A percentile compares a stretch with the other conserved stretches of the same genome.
These are phyloP conservation scores for Drosophila gunungcola DNA, from an alignment of 1,140 invertebrate genomes.

Conservation along the genomic window DNA sequence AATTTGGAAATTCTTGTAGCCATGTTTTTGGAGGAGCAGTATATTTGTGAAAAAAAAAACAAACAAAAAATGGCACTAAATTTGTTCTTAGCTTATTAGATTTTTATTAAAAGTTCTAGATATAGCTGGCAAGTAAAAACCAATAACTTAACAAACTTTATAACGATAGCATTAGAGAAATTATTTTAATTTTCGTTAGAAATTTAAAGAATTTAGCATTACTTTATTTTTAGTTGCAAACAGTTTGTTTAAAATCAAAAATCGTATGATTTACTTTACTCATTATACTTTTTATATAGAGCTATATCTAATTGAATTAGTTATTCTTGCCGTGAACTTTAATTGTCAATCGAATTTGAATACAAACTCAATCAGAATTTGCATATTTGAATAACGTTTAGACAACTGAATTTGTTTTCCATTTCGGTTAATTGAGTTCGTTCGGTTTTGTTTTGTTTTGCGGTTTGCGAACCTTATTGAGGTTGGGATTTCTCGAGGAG, in stretches of 20 bases:
- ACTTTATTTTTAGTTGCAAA: no score
- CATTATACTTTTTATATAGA: no score
- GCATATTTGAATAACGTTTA: slow-evolving; percentile 34
- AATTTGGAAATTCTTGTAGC: slow-evolving; percentile 30
- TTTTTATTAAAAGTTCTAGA: background rate
- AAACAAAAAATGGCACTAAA: background rate
- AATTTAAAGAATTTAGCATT: no score
- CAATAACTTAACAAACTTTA: no score
- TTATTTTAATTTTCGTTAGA: no score
- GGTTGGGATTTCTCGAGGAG: slow-evolving; percentile 20
- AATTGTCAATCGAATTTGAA: slow-evolving; percentile 32
- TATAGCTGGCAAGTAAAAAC: no score
- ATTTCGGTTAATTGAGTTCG: slow-evolving; percentile 41
- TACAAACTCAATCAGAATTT: slow-evolving; percentile 27
- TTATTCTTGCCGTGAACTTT: slow-evolving; percentile 35
- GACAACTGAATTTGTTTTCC: slow-evolving; percentile 25
- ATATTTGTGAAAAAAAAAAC: slow-evolving; percentile 1
- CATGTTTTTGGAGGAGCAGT: slow-evolving; percentile 1
- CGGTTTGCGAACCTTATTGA: slow-evolving; percentile 7
- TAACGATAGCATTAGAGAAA: no score
- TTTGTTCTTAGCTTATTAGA: background rate
- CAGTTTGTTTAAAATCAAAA: no score
- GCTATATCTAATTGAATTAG: background rate
- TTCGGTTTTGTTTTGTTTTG: slow-evolving; percentile 7
- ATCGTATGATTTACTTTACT: background rate